Evolutionary conservation across 2,797 vertebrate genomes (phyloP).

Genomic region (Propithecus perrieri): DNA sequence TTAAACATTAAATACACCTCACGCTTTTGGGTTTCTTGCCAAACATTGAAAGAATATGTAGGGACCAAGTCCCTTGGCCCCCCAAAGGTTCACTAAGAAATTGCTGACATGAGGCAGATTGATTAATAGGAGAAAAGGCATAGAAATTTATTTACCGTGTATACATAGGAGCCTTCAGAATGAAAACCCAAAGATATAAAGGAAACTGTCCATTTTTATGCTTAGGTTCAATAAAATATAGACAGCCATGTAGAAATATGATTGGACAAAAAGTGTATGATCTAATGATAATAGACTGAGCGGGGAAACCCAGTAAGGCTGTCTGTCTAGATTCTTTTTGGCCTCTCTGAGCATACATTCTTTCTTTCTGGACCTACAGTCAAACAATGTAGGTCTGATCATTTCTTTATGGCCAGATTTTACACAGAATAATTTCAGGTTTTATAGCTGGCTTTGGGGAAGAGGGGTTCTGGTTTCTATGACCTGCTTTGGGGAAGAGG

Average conservation of each 20-base stretch:
- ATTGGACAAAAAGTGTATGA: background rate
- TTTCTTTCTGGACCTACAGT: background rate
- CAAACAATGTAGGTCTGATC: background rate
- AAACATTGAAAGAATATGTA: background rate
- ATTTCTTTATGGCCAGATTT: background rate
- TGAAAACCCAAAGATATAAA: background rate
- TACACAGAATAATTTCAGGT: background rate
- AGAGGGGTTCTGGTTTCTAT: background rate
- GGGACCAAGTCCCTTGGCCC: background rate
- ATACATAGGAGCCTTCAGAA: background rate
- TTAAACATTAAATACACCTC: background rate
- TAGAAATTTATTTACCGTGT: background rate
- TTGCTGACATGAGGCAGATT: background rate
- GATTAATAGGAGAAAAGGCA: background rate
- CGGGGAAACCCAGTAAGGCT: background rate
- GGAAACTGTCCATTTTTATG: background rate
- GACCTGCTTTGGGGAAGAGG: background rate
- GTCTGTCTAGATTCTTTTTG: background rate
- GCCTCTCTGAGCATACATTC: background rate
- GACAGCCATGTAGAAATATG: background rate
- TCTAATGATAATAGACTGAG: background rate
- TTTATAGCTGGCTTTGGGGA: background rate
- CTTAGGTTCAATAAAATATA: background rate
- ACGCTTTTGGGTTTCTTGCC: conserved; percentile 20
- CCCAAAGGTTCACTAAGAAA: background rate